Evolutionary conservation across 2,888 invertebrate species (phyloP).

Genomic region (Zygogramma bicolorata): DNA sequence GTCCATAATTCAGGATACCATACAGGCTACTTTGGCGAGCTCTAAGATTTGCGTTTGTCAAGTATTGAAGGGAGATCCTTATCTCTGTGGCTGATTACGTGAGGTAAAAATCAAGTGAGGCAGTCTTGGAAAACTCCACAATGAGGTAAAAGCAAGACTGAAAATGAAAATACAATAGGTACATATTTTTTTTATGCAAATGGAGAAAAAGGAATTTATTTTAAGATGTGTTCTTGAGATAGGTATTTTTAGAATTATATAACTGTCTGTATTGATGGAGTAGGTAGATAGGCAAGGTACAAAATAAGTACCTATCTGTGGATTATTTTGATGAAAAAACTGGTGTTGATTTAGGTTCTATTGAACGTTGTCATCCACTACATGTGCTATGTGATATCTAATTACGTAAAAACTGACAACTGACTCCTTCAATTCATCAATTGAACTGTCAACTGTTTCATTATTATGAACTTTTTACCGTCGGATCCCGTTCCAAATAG

Average conservation of each 20-base stretch:
- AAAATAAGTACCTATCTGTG: too few species aligned
- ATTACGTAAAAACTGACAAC: too few species aligned
- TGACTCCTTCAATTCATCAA: too few species aligned
- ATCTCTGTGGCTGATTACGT: conserved; percentile 19
- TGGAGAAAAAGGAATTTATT: not conserved
- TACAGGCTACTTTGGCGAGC: not conserved
- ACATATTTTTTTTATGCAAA: not conserved
- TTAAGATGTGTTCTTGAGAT: not conserved
- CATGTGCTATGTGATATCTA: not conserved
- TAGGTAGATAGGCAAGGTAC: not conserved
- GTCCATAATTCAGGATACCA: not conserved
- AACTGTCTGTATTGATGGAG: not conserved
- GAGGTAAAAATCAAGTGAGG: conserved; percentile 18
- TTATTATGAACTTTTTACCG: not conserved
- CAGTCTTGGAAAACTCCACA: not conserved
- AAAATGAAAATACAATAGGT: conserved; percentile 5
- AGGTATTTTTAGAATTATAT: not conserved
- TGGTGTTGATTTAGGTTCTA: not conserved
- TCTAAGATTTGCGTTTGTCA: not conserved
- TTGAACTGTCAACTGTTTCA: too few species aligned
- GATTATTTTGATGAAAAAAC: too few species aligned
- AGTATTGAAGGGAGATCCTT: not conserved
- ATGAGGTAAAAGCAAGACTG: not conserved
- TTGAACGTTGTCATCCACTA: not conserved
- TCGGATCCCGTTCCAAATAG: not conserved